Percentiles rank a stretch among this genome's conserved stretches.
Conservation (phyloP, 2,113 vertebrate genomes). For the Toxostoma redivivum region DNA sequence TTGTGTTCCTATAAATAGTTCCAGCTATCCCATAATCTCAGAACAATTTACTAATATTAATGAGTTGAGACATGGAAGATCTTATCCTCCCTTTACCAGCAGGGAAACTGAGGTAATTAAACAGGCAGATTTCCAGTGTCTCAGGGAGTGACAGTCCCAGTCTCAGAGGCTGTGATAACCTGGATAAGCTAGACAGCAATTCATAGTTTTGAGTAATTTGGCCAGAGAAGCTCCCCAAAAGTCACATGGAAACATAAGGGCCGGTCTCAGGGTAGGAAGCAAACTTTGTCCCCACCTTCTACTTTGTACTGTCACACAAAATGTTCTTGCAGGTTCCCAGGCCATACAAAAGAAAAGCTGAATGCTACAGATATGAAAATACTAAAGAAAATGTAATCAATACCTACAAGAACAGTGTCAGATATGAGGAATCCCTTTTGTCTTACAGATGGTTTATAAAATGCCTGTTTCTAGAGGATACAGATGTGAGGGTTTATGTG, state of each 20-base stretch:
- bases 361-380: not conserved
- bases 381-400: not conserved
- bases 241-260: not conserved
- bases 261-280: not conserved
- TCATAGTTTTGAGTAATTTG: not conserved
- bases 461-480: not conserved
- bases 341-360: not conserved
- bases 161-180: not conserved
- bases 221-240: not conserved
- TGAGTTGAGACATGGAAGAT: not conserved
- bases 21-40: slow-evolving; percentile 30
- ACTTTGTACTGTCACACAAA: accelerated
- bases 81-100: not conserved
- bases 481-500: not conserved
- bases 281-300: not conserved
- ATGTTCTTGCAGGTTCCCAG: not conserved
- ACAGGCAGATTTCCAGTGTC: not conserved
- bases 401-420: not conserved
- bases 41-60: slow-evolving; percentile 52
- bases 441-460: not conserved
- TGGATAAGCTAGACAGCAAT: not conserved
- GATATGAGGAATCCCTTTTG: not conserved
- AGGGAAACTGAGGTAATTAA: slow-evolving; percentile 39
- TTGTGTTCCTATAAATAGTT: slow-evolving; percentile 18
- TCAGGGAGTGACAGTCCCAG: not conserved